These are phyloP conservation scores for Nerophis lumbriciformis DNA, from an alignment of 2,113 vertebrate genomes.

Conservation along the genomic window DNA sequence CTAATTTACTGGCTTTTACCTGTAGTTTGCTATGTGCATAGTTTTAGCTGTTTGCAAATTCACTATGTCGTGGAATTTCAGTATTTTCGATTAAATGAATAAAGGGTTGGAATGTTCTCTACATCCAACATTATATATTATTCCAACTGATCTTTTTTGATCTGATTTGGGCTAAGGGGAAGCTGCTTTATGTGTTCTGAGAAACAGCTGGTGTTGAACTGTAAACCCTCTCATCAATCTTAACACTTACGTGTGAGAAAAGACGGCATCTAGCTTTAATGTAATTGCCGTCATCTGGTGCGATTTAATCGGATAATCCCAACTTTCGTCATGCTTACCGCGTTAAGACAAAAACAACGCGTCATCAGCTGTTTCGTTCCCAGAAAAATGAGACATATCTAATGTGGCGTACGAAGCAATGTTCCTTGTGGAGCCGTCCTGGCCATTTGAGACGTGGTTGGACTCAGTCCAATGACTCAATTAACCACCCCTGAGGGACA, in stretches of 20 bases:
- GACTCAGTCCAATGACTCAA: slow-evolving; percentile 45
- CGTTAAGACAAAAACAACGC: slow-evolving; percentile 10
- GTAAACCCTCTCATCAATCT: not conserved
- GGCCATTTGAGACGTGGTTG: slow-evolving; percentile 51
- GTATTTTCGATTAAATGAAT: too few relatives aligned
- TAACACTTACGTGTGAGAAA: not conserved
- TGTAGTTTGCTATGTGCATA: too few relatives aligned
- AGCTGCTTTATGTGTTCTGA: too few relatives aligned
- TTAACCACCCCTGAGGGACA: slow-evolving; percentile 32
- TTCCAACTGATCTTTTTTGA: too few relatives aligned
- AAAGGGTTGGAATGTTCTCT: too few relatives aligned
- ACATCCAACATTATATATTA: too few relatives aligned
- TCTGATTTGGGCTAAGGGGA: too few relatives aligned
- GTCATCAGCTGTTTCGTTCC: slow-evolving; percentile 15
- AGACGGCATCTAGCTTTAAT: not conserved
- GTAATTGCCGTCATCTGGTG: slow-evolving; percentile 1
- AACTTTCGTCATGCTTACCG: slow-evolving; percentile 1
- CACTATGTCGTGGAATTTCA: too few relatives aligned
- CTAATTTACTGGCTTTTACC: too few relatives aligned
- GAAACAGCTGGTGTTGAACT: too few relatives aligned
- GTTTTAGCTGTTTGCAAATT: too few relatives aligned
- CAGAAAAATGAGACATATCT: slow-evolving; percentile 27
- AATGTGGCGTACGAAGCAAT: slow-evolving; percentile 46
- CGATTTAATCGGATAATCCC: slow-evolving; percentile 15
- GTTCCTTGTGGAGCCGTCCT: slow-evolving; percentile 38